phyloP scores from a whole-genome alignment of 2,888 invertebrate species.

The Trissolcus japonicus region DNA sequence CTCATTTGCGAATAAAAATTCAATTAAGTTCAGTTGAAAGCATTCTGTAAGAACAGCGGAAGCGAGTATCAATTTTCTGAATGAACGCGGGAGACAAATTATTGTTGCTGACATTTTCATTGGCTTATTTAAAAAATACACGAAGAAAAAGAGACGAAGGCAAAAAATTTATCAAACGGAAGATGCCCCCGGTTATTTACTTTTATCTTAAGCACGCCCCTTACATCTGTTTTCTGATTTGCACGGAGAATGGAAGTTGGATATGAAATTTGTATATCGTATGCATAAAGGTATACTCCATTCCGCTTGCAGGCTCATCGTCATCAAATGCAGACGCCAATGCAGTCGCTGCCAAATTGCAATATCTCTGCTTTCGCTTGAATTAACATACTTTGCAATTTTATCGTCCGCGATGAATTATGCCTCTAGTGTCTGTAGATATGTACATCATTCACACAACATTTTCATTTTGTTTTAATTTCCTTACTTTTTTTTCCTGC shows the following conservation, averaged over 20 bases:
- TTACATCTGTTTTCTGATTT: too few relatives aligned
- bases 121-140: background rate
- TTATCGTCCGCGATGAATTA: background rate
- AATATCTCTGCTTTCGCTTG: background rate
- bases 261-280: conserved; percentile 1
- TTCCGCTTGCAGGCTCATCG: background rate
- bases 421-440: background rate
- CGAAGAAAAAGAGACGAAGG: background rate
- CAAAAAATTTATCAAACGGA: background rate
- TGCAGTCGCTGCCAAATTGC: background rate
- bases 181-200: too few relatives aligned
- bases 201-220: too few relatives aligned
- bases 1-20: too few relatives aligned
- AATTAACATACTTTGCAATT: background rate
- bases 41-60: too few relatives aligned
- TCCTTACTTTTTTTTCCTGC: background rate
- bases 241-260: background rate
- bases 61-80: too few relatives aligned
- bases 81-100: too few relatives aligned
- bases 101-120: too few relatives aligned
- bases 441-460: background rate
- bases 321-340: conserved; percentile 1
- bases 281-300: background rate
- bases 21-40: too few relatives aligned
- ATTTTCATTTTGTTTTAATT: background rate